A percentile compares a stretch with the other conserved stretches of the same genome.
These are phyloP conservation scores for Anticlea derivata DNA, from an alignment of 2,888 invertebrate species.

Conservation along the genomic window DNA sequence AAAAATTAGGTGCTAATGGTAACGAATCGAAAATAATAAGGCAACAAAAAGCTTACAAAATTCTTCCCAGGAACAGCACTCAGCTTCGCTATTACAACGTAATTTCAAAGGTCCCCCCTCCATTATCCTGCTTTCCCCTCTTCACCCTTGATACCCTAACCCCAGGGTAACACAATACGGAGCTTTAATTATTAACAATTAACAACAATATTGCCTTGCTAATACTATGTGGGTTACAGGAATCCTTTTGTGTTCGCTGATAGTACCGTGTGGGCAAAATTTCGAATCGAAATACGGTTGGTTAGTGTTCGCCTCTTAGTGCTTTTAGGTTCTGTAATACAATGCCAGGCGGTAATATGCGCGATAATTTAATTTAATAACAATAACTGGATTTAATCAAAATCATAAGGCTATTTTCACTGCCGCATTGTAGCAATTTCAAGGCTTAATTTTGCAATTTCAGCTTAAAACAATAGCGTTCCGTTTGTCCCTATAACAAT, in stretches of 20 bases:
- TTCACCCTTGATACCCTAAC: conserved; percentile 17
- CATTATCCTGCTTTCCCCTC: conserved; percentile 20
- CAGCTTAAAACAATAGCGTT: too few relatives aligned
- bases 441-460: too few relatives aligned
- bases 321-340: too few relatives aligned
- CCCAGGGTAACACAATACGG: conserved; percentile 23
- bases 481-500: too few relatives aligned
- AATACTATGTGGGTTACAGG: conserved; percentile 18
- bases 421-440: too few relatives aligned
- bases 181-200: conserved; percentile 29
- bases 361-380: conserved; percentile 1
- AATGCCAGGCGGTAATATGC: too few relatives aligned
- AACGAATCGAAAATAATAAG: conserved; percentile 15
- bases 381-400: background rate
- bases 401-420: too few relatives aligned
- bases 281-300: conserved; percentile 10
- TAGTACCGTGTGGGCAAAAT: conserved; percentile 6
- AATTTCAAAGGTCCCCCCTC: conserved; percentile 18
- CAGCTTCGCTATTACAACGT: conserved; percentile 21
- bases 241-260: conserved; percentile 18
- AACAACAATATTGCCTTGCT: conserved; percentile 24
- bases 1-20: conserved; percentile 10
- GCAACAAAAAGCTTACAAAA: conserved; percentile 14
- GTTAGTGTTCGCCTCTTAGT: conserved; percentile 6
- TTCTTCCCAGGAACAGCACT: conserved; percentile 20